Percentiles rank a stretch among this genome's conserved stretches.
phyloP scores from a whole-genome alignment of 2,797 vertebrate species.

The Falco columbarius region DNA sequence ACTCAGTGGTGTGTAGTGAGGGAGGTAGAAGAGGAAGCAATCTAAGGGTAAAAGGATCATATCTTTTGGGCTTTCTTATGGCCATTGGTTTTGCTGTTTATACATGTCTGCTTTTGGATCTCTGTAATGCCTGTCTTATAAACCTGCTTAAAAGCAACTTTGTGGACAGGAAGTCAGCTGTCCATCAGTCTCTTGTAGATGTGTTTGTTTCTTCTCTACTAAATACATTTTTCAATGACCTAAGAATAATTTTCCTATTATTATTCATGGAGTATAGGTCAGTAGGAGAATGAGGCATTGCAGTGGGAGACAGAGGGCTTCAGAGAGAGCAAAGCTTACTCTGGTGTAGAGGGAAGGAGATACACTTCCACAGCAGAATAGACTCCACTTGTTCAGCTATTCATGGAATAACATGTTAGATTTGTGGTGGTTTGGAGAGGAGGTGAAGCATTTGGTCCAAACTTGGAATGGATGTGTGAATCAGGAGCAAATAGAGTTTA shows the following conservation, averaged over 20 bases:
- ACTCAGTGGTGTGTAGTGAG: background rate
- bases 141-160: background rate
- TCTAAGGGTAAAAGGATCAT: background rate
- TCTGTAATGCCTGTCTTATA: background rate
- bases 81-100: background rate
- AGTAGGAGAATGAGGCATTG: background rate
- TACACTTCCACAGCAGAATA: background rate
- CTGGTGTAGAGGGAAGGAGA: background rate
- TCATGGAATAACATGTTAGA: background rate
- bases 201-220: background rate
- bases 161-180: background rate
- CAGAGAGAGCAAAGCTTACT: background rate
- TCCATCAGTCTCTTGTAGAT: background rate
- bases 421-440: conserved; percentile 29
- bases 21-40: background rate
- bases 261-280: background rate
- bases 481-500: background rate
- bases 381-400: background rate
- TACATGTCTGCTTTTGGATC: background rate
- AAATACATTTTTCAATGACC: background rate
- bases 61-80: background rate
- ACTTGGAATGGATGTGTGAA: conserved; percentile 8
- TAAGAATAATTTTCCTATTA: background rate
- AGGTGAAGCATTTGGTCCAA: background rate
- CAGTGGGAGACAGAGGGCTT: background rate